Evolutionary conservation across 2,888 invertebrate genomes (phyloP), one percentile per base, ranked within the genome.

Genomic region (Eremobia ochroleuca): DNA sequence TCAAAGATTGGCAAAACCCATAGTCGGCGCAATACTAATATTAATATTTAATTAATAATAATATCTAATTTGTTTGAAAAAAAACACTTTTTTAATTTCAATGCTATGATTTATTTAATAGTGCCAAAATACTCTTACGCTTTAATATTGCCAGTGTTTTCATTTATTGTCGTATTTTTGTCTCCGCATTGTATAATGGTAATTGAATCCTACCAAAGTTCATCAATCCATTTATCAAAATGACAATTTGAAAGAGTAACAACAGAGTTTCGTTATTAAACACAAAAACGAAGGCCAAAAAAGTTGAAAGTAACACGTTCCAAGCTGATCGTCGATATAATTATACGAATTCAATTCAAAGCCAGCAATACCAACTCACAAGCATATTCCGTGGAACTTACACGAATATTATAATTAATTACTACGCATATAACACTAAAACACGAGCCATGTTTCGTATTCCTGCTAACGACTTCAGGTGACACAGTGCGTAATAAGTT

Each of bases 371-470:
- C 69, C 69, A 81, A 77, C 72, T 73, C 69, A 59, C 80, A 75
- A 85, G 73, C 78, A 83, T 85, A 86, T 89, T 86, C 81, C 72
- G 79, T 73, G 74, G 71, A 83, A 85, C 79, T 83, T 75, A 87
- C 87, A 88, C 78, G 88, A 81, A 82, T 86, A 85, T 87, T 88
- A 86, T 87, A 86, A 88, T 88, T 88, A 88, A 87, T 88, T 88
- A 81, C 80, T 80, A 76, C 76, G 79, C 67, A 80, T 87, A 84
- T 86, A 82, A 85, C 79, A 85, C 82, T 82, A 79, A 84, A 85
- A 82, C 80, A 83, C 78, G 87, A 76, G 80, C 79, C 81, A 62
- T 87, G 86, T 83, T 84, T 79, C 74, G 81, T 79, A 87, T 80
- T 85, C 69, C 62, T 76, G 61, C 64, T 78, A 79, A 83, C 70